These are phyloP conservation scores for Aleiodes leptofemur DNA, from an alignment of 2,888 invertebrate genomes.

Conservation along the genomic window DNA sequence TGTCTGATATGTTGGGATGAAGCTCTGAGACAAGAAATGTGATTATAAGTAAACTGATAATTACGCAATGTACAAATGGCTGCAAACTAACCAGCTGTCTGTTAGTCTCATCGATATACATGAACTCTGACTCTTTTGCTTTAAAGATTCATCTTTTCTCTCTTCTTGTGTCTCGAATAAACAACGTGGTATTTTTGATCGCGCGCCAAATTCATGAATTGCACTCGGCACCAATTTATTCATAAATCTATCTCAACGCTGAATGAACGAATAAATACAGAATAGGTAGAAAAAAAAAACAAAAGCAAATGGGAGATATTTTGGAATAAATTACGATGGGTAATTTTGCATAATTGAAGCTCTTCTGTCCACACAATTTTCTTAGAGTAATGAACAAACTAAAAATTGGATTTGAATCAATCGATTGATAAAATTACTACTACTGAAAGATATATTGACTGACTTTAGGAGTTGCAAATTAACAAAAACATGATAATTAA, in stretches of 20 bases:
- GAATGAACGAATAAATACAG: conserved; percentile 19
- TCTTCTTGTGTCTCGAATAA: conserved; percentile 15
- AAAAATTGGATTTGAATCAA: too few relatives aligned
- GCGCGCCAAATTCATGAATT: conserved; percentile 31
- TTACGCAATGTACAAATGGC: conserved; percentile 14
- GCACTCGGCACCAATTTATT: conserved; percentile 34
- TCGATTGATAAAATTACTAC: too few relatives aligned
- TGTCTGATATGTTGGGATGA: neutral
- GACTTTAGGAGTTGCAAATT: too few relatives aligned
- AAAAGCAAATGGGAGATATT: too few relatives aligned
- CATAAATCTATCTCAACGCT: conserved; percentile 26
- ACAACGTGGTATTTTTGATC: conserved; percentile 23
- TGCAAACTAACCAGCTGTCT: conserved; percentile 27
- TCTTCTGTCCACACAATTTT: too few relatives aligned
- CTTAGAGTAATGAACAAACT: too few relatives aligned
- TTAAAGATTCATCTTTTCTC: conserved; percentile 24
- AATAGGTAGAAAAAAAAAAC: neutral
- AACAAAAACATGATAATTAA: conserved; percentile 43
- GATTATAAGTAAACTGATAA: conserved; percentile 19
- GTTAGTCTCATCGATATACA: conserved; percentile 31
- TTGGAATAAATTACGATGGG: too few relatives aligned
- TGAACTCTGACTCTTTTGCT: conserved; percentile 28
- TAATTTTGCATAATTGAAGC: too few relatives aligned
- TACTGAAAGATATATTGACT: too few relatives aligned
- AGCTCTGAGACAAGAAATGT: neutral